Base-by-base conservation (phyloP, 2,888 invertebrate genomes). In the Tetheella fluctuosa region DNA sequence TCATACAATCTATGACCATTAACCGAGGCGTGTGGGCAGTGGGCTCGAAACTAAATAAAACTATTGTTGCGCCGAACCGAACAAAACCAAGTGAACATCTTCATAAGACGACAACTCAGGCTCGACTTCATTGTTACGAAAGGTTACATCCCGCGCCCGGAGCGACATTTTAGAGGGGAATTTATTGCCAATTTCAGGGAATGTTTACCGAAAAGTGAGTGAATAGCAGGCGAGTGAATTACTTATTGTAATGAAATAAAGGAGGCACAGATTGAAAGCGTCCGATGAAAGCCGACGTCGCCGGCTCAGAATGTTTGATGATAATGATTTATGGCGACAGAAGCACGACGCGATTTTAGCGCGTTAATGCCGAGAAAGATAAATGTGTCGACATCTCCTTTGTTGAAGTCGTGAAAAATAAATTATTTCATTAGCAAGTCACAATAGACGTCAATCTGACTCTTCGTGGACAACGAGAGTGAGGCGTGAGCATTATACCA, bases 31-130 rank as follows among this genome's bases (percentile, higher is more conserved):
- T 91, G 92, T 92, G 92, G 93, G 92, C 89, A 91, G 91, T 86
- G 89, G 91, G 91, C 90, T 86, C 78, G 84, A 67, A 87, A 84
- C 89, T 90, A 91, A 91, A 93, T 91, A 93, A 91, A 91, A 90
- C 91, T 90, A 92, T 93, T 93, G 92, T 92, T 89, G 77, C 79
- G 73, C 78, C 80, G 81, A 90, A 92, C 78, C 80, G 81, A 90
- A 92, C 91, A 91, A 91, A 90, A 88, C 88, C 81, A 90, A 92
- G 90, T 89, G 92, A 92, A 91, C 91, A 91, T 91, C 92, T 92
- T 91, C 88, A 91, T 92, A 82, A 79, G 83, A 84, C 77, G 84
- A 87, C 85, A 80, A 84, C 86, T 84, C 81, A 74, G 77, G 84
- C 77, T 71, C 67, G 71, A 76, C 85, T 76, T 34, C 55, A 86